phyloP scores from a whole-genome alignment of 2,797 vertebrate species.

The Lateolabrax maculatus region DNA sequence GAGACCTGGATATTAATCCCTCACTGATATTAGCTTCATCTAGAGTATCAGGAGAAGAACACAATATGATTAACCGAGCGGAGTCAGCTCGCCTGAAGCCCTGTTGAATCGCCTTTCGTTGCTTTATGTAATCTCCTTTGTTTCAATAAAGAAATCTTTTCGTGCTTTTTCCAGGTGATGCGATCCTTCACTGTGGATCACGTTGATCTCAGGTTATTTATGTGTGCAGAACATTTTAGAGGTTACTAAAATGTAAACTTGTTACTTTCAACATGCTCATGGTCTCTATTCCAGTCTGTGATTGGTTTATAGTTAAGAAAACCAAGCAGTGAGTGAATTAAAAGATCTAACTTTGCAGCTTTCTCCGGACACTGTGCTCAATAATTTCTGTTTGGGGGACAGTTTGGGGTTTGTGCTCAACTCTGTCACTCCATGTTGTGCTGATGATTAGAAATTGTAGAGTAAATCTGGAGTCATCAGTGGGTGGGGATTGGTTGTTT shows the following conservation, averaged over 20 bases:
- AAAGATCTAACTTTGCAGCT: neutral
- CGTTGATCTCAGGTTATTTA: neutral
- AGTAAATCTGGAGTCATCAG: constrained; percentile 14
- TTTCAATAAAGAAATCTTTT: neutral
- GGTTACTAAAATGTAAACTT: neutral
- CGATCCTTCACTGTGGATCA: neutral
- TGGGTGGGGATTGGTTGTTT: neutral
- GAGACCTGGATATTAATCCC: constrained; percentile 67
- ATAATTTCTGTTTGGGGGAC: constrained; percentile 30
- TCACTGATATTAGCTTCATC: constrained; percentile 65
- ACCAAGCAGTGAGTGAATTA: too few species aligned
- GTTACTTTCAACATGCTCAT: too few species aligned
- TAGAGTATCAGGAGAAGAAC: constrained; percentile 43
- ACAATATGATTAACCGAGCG: constrained; percentile 59
- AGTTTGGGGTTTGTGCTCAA: too few species aligned
- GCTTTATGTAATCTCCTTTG: constrained; percentile 14
- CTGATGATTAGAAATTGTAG: constrained; percentile 12
- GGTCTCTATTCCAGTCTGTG: neutral
- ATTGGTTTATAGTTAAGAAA: constrained; percentile 11
- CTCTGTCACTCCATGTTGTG: constrained; percentile 15
- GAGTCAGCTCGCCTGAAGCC: constrained; percentile 6
- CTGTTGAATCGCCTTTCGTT: neutral
- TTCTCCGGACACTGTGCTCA: constrained; percentile 18
- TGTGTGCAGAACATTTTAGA: neutral
- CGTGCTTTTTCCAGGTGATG: constrained; percentile 8